A percentile compares a stretch with the other conserved stretches of the same genome.
These are phyloP conservation scores for Phasia obesa DNA, from an alignment of 2,888 invertebrate genomes.

Conservation along the genomic window DNA sequence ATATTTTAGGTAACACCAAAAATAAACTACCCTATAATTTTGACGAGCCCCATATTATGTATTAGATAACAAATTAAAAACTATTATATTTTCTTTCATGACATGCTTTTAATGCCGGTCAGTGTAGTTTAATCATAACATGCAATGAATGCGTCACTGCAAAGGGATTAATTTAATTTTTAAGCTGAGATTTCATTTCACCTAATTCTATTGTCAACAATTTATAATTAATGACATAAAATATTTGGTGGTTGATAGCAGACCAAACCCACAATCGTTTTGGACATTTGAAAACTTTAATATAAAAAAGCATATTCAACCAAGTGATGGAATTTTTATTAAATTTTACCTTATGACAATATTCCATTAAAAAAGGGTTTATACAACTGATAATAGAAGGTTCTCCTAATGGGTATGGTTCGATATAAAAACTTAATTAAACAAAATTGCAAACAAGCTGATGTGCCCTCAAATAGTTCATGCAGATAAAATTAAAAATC, in stretches of 20 bases:
- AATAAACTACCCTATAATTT: no score
- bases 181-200: constrained; percentile 1
- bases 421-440: no score
- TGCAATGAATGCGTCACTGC: constrained; percentile 1
- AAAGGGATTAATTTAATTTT: constrained; percentile 23
- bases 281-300: constrained; percentile 5
- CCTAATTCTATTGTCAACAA: neutral
- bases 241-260: neutral
- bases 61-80: constrained; percentile 8
- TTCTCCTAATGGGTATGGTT: neutral
- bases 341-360: neutral
- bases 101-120: no score
- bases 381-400: neutral
- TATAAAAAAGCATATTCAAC: neutral
- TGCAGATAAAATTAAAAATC: no score
- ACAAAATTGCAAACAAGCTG: no score
- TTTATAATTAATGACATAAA: constrained; percentile 10
- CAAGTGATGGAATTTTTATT: constrained; percentile 9
- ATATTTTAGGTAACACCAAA: no score
- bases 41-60: neutral
- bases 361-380: constrained; percentile 4
- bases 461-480: no score
- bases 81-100: constrained; percentile 3
- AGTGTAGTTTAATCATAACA: no score
- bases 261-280: constrained; percentile 30